These are phyloP conservation scores for Campoplex nolae DNA, from an alignment of 2,888 invertebrate genomes.

Conservation along the genomic window DNA sequence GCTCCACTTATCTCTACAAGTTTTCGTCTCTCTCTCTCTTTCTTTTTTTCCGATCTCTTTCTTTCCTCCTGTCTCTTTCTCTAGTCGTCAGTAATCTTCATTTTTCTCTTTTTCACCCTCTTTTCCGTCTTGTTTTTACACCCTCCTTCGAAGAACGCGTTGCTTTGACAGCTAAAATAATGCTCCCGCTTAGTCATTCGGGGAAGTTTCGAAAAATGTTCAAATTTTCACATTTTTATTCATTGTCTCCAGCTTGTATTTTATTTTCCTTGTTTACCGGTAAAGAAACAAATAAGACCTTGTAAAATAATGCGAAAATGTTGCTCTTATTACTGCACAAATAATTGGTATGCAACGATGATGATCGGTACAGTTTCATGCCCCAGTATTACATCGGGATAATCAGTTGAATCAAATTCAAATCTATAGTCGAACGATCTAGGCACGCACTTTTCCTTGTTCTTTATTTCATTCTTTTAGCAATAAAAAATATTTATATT, in stretches of 20 bases:
- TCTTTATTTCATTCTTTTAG: not conserved
- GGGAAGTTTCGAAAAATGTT: conserved; percentile 34
- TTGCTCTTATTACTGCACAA: not conserved
- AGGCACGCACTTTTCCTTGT: not conserved
- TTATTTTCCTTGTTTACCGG: not conserved
- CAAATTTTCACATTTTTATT: conserved; percentile 19
- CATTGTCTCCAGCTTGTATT: not conserved
- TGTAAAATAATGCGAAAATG: too few relatives aligned
- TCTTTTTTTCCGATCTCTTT: conserved; percentile 10
- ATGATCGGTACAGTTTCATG: not conserved
- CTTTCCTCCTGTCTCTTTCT: conserved; percentile 12
- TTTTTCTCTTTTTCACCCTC: not conserved
- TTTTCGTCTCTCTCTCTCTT: conserved; percentile 53
- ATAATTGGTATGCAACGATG: not conserved
- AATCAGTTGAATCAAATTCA: not conserved
- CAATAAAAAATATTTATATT: not conserved
- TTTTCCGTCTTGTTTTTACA: not conserved
- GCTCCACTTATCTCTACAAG: conserved; percentile 78
- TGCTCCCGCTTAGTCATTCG: conserved; percentile 47
- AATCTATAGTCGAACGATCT: not conserved
- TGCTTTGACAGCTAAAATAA: conserved; percentile 40
- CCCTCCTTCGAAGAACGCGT: conserved; percentile 8
- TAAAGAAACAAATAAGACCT: too few relatives aligned
- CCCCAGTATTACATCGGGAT: not conserved
- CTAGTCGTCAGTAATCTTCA: not conserved